Conservation (phyloP, 2,888 invertebrate species). For the Xestia sexstrigata region DNA sequence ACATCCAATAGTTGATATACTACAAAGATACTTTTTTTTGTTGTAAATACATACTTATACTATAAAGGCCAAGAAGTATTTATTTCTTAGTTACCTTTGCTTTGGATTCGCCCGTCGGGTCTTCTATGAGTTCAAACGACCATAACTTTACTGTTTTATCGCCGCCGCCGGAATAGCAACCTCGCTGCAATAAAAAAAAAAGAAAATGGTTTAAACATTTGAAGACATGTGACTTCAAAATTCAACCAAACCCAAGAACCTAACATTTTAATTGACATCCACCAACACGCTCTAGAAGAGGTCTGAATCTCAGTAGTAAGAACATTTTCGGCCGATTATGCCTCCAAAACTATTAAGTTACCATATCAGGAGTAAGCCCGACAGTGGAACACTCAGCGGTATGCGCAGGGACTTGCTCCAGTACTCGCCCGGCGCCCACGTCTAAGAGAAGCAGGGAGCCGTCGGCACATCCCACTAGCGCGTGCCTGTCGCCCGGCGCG, state of each 20-base stretch:
- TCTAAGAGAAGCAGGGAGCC: slow-evolving; percentile 96
- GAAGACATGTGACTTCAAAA: not conserved
- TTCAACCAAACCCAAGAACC: not conserved
- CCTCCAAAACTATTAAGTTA: slow-evolving; percentile 74
- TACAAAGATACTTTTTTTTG: too few relatives aligned
- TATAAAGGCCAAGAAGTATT: not conserved
- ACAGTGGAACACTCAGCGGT: slow-evolving; percentile 95
- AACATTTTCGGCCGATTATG: not conserved
- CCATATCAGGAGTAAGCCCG: slow-evolving; percentile 95
- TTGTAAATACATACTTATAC: too few relatives aligned
- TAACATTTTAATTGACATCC: not conserved
- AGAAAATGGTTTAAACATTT: not conserved
- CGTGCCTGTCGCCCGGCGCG: slow-evolving; percentile 97
- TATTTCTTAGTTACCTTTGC: slow-evolving; percentile 84
- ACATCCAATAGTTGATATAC: too few relatives aligned
- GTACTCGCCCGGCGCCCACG: slow-evolving; percentile 94
- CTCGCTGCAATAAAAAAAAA: slow-evolving; percentile 87
- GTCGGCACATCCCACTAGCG: slow-evolving; percentile 96
- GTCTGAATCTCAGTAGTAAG: not conserved
- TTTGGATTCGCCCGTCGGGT: slow-evolving; percentile 91
- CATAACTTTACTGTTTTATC: slow-evolving; percentile 98
- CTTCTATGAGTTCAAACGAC: slow-evolving; percentile 96
- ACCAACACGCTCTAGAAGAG: not conserved
- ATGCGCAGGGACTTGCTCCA: slow-evolving; percentile 96
- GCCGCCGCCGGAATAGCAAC: slow-evolving; percentile 96